These are phyloP conservation scores for Betta splendens DNA, from an alignment of 2,797 vertebrate species.

Conservation along the genomic window DNA sequence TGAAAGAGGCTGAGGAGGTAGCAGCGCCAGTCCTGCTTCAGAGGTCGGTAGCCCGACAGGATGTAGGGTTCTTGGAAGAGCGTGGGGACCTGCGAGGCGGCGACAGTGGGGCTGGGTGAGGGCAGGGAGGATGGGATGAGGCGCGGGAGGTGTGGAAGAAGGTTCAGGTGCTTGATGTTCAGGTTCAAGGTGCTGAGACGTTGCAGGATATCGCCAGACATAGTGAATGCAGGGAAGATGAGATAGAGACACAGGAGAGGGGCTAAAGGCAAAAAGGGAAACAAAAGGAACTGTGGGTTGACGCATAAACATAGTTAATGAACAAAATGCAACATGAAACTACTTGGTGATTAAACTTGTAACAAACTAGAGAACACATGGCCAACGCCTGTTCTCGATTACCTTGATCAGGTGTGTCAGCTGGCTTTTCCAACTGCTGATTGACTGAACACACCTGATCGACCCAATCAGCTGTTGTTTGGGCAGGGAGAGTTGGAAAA, in stretches of 20 bases:
- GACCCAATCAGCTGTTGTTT: too few species aligned
- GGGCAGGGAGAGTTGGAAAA: too few species aligned
- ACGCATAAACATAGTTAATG: neutral
- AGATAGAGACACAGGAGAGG: neutral
- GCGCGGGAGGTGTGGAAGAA: constrained; percentile 81
- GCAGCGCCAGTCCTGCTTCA: constrained; percentile 87
- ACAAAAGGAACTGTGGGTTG: neutral
- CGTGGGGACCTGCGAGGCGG: constrained; percentile 83
- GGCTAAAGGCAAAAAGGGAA: neutral
- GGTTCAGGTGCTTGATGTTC: constrained; percentile 83
- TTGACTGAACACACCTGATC: too few species aligned
- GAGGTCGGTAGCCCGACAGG: constrained; percentile 87
- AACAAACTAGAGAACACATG: too few species aligned
- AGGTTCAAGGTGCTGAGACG: constrained; percentile 84
- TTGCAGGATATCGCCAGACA: constrained; percentile 75
- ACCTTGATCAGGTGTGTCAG: too few species aligned
- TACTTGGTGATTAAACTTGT: neutral
- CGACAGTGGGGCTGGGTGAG: constrained; percentile 83
- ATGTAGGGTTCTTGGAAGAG: constrained; percentile 93
- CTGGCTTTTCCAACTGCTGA: too few species aligned
- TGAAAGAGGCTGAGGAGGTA: constrained; percentile 93
- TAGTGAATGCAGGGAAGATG: constrained; percentile 22
- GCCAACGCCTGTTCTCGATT: too few species aligned
- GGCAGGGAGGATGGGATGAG: constrained; percentile 78
- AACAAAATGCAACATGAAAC: neutral